phyloP scores from a whole-genome alignment of 2,888 invertebrate species.

The Perithous albicinctus region DNA sequence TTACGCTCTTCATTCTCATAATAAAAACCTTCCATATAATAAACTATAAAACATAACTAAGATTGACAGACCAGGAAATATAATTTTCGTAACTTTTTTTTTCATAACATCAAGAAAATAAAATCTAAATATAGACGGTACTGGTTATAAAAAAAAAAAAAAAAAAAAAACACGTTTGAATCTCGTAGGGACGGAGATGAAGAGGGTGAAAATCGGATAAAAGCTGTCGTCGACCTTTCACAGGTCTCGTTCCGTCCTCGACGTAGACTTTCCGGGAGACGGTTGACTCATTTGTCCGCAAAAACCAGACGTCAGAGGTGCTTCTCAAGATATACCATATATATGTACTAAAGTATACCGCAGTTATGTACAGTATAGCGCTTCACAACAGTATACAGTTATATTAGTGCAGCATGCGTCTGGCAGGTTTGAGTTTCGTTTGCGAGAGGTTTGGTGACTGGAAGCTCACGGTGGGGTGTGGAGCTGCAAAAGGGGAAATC shows the following conservation, averaged over 20 bases:
- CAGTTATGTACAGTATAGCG: not conserved
- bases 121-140: not conserved
- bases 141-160: not conserved
- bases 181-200: not conserved
- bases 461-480: not conserved
- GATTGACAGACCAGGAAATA: not conserved
- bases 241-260: conserved; percentile 8
- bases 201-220: conserved; percentile 10
- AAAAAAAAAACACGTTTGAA: too few species aligned
- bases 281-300: conserved; percentile 26
- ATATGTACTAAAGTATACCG: conserved; percentile 29
- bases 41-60: too few species aligned
- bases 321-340: conserved; percentile 11
- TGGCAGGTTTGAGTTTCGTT: conserved; percentile 14
- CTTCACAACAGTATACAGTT: not conserved
- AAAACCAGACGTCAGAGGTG: conserved; percentile 15
- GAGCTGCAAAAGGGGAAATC: not conserved
- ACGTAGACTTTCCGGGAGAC: not conserved
- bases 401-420: not conserved
- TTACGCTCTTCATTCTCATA: too few species aligned
- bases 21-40: too few species aligned
- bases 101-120: not conserved
- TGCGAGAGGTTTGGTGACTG: conserved; percentile 26
- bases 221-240: conserved; percentile 27
- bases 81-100: not conserved